Evolutionary conservation across 2,888 invertebrate genomes (phyloP).

Genomic region (Aricia artaxerxes): DNA sequence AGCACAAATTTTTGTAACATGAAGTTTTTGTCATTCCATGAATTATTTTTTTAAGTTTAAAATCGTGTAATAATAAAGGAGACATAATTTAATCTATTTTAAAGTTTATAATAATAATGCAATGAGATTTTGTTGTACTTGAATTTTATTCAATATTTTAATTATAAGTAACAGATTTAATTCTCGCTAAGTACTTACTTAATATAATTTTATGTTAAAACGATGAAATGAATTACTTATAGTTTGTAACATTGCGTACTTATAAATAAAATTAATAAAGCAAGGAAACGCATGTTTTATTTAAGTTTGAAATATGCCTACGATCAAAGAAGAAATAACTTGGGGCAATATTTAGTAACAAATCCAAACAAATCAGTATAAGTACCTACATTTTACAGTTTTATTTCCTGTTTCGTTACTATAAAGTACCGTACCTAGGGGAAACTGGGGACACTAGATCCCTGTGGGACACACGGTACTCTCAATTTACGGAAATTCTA

Average conservation of each 20-base stretch:
- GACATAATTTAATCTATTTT: slow-evolving; percentile 11
- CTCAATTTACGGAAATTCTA: no score
- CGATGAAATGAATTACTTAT: slow-evolving; percentile 57
- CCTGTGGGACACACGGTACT: no score
- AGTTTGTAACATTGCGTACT: slow-evolving; percentile 55
- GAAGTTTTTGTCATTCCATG: background rate
- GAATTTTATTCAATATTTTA: slow-evolving; percentile 5
- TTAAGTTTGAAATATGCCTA: background rate
- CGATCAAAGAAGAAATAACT: background rate
- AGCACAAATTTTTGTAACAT: slow-evolving; percentile 25
- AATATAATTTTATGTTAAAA: slow-evolving; percentile 48
- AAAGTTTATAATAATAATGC: slow-evolving; percentile 21
- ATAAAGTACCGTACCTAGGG: no score
- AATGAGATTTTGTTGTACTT: slow-evolving; percentile 13
- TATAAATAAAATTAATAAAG: slow-evolving; percentile 72
- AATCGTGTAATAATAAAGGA: background rate
- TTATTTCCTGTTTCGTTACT: no score
- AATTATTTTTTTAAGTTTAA: background rate
- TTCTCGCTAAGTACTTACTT: slow-evolving; percentile 58
- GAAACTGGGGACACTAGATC: no score
- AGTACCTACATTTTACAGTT: no score
- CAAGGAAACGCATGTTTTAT: slow-evolving; percentile 42
- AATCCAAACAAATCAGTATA: no score
- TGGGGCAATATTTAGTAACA: background rate
- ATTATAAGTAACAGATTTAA: slow-evolving; percentile 23